A percentile compares a stretch with the other conserved stretches of the same genome.
Evolutionary conservation across 2,888 invertebrate genomes (phyloP).

Genomic region (Steinernema scapterisci): DNA sequence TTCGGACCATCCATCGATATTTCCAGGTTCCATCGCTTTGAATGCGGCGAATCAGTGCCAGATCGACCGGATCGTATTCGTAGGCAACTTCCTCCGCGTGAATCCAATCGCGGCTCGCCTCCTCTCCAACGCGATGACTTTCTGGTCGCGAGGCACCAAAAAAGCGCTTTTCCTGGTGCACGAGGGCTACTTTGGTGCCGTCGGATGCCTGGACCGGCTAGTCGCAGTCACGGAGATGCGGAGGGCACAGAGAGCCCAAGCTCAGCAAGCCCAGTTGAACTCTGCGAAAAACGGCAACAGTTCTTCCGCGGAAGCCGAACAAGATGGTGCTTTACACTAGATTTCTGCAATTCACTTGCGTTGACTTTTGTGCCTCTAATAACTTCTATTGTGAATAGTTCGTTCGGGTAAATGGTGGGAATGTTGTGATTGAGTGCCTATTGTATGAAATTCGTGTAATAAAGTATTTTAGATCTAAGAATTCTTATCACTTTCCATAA

Average conservation of each 20-base stretch:
- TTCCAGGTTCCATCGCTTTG: slow-evolving; percentile 82
- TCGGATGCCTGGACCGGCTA: slow-evolving; percentile 77
- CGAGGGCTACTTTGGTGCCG: slow-evolving; percentile 91
- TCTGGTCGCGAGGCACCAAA: slow-evolving; percentile 92
- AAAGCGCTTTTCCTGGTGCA: slow-evolving; percentile 95
- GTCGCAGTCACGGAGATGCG: slow-evolving; percentile 45
- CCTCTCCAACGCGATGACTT: slow-evolving; percentile 95
- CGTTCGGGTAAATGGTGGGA: too few relatives aligned
- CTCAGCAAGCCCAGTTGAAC: not conserved
- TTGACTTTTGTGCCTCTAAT: too few relatives aligned
- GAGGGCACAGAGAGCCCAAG: not conserved
- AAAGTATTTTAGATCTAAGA: too few relatives aligned
- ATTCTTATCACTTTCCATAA: too few relatives aligned
- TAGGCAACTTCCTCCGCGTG: slow-evolving; percentile 85
- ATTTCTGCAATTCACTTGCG: too few relatives aligned
- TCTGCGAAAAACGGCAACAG: too few relatives aligned
- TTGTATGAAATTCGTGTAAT: too few relatives aligned
- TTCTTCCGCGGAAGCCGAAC: too few relatives aligned
- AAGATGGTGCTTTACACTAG: too few relatives aligned
- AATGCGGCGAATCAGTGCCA: slow-evolving; percentile 89
- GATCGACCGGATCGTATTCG: slow-evolving; percentile 55
- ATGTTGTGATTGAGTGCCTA: too few relatives aligned
- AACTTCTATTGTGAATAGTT: too few relatives aligned
- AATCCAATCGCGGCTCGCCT: slow-evolving; percentile 96
- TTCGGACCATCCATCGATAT: not conserved